Evolutionary conservation across 2,797 vertebrate genomes (phyloP).

Genomic region (Pipistrellus kuhlii): DNA sequence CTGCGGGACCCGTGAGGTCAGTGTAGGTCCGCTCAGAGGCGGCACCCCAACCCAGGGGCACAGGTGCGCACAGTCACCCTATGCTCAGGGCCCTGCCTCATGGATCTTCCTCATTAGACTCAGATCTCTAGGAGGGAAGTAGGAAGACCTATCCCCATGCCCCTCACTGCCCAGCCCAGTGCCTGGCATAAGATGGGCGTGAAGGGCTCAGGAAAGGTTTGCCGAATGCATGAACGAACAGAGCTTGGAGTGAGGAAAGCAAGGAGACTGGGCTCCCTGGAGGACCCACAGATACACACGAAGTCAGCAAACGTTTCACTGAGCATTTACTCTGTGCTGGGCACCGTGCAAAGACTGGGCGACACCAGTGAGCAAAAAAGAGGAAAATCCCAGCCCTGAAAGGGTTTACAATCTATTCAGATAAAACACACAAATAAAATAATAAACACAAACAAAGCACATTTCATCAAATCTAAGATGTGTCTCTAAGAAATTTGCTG

Average conservation of each 20-base stretch:
- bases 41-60: neutral
- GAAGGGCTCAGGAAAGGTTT: neutral
- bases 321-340: neutral
- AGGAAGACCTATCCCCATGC: neutral
- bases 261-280: neutral
- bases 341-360: neutral
- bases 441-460: neutral
- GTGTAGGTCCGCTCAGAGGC: neutral
- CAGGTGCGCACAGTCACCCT: neutral
- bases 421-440: constrained; percentile 6
- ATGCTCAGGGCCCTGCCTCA: neutral
- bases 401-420: neutral
- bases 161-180: neutral
- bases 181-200: neutral
- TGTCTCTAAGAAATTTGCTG: neutral
- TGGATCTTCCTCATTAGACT: neutral
- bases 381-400: neutral
- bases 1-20: constrained; percentile 83
- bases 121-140: neutral
- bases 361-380: neutral
- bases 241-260: neutral
- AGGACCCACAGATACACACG: neutral
- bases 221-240: neutral
- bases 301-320: neutral
- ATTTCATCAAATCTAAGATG: neutral